phyloP scores from a whole-genome alignment of 2,113 vertebrate species.

The Oncorhynchus nerka region DNA sequence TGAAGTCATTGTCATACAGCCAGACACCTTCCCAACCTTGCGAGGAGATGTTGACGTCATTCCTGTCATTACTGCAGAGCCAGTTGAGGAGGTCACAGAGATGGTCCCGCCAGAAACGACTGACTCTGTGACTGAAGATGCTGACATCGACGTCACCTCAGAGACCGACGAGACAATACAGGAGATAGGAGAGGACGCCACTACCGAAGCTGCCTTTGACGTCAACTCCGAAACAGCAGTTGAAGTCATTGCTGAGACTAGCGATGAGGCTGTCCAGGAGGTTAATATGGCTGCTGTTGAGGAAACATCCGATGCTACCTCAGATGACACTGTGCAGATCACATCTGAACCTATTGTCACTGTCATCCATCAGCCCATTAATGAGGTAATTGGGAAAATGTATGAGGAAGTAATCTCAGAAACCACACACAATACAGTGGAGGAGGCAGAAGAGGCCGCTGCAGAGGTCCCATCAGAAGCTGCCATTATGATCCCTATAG shows the following conservation, averaged over 20 bases:
- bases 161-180: neutral
- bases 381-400: neutral
- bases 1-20: neutral
- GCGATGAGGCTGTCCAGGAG: neutral
- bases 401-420: neutral
- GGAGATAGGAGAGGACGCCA: neutral
- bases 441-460: neutral
- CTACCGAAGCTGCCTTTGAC: neutral
- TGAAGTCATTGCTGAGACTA: neutral
- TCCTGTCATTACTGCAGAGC: neutral
- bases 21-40: neutral
- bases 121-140: neutral
- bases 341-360: constrained; percentile 3
- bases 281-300: neutral
- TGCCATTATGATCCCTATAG: neutral
- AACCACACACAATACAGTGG: neutral
- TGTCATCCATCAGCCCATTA: constrained; percentile 15
- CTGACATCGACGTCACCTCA: neutral
- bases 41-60: neutral
- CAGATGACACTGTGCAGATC: constrained; percentile 26
- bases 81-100: neutral
- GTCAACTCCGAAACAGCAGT: neutral
- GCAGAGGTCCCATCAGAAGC: neutral
- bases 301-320: neutral
- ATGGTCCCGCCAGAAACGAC: neutral